Evolutionary conservation across 2,888 invertebrate genomes (phyloP).

Genomic region (Acronicta psi): DNA sequence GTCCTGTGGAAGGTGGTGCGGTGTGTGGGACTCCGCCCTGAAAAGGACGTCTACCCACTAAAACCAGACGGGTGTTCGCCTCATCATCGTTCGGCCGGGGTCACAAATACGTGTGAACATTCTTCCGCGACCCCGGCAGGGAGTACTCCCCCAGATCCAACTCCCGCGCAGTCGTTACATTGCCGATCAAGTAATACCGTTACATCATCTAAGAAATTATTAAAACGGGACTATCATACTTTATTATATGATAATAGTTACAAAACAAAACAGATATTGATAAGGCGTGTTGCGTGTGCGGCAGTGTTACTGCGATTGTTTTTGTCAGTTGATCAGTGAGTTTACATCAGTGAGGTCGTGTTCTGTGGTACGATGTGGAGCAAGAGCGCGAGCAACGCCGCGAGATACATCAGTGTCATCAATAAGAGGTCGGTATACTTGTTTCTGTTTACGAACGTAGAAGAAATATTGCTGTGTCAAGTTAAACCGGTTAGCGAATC

Average conservation of each 20-base stretch:
- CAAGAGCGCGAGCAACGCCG: conserved; percentile 17
- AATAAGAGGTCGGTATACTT: conserved; percentile 24
- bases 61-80: too few relatives aligned
- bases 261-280: conserved; percentile 10
- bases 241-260: too few relatives aligned
- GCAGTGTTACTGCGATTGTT: not conserved
- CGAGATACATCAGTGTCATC: conserved; percentile 11
- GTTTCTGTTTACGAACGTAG: not conserved
- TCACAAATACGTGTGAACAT: too few relatives aligned
- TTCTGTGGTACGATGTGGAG: conserved; percentile 36
- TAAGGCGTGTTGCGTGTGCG: conserved; percentile 21
- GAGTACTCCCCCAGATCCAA: not conserved
- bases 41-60: too few relatives aligned
- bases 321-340: conserved; percentile 17
- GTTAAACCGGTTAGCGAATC: too few relatives aligned
- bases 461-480: too few relatives aligned
- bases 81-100: too few relatives aligned
- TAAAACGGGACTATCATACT: not conserved
- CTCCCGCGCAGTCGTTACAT: conserved; percentile 6
- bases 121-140: too few relatives aligned
- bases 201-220: not conserved
- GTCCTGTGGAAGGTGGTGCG: too few relatives aligned
- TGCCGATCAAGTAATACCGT: not conserved
- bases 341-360: conserved; percentile 15
- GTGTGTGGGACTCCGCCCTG: too few relatives aligned